A percentile compares a stretch with the other conserved stretches of the same genome.
These are phyloP conservation scores for Diogma glabrata DNA, from an alignment of 2,888 invertebrate genomes.

Conservation along the genomic window DNA sequence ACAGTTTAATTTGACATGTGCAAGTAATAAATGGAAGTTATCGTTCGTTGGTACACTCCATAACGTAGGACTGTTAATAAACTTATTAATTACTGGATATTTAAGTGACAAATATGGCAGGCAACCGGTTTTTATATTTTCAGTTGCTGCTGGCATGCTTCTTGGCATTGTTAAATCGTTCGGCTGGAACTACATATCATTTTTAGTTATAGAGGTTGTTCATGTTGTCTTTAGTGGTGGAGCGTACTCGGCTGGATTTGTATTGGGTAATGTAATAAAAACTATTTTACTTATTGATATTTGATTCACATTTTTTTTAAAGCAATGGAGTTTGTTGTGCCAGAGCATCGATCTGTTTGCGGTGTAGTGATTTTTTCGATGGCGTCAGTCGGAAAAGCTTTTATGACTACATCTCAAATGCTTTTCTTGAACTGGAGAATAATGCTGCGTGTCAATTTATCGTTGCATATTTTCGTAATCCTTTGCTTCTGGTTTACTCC, in stretches of 20 bases:
- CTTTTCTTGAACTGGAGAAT: constrained; percentile 2
- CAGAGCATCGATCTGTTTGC: background rate
- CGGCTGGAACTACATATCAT: background rate
- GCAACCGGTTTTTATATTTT: background rate
- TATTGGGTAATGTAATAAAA: background rate
- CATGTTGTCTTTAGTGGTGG: background rate
- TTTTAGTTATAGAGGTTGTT: background rate
- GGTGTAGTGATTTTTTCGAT: background rate
- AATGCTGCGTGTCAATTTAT: background rate
- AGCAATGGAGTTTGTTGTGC: background rate
- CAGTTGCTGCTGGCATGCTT: background rate
- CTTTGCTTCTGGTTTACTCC: background rate
- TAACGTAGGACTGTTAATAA: background rate
- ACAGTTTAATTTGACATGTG: constrained; percentile 2
- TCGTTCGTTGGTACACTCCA: background rate
- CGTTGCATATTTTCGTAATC: background rate
- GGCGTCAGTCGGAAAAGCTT: background rate
- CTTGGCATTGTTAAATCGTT: background rate
- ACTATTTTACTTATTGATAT: too few species aligned
- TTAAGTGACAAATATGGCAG: background rate
- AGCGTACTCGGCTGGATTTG: background rate
- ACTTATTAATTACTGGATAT: constrained; percentile 1
- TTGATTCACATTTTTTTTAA: background rate
- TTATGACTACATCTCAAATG: background rate
- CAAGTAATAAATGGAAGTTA: background rate